Evolutionary conservation across 1,140 invertebrate genomes (phyloP).

Genomic region (Bombus sylvicola): DNA sequence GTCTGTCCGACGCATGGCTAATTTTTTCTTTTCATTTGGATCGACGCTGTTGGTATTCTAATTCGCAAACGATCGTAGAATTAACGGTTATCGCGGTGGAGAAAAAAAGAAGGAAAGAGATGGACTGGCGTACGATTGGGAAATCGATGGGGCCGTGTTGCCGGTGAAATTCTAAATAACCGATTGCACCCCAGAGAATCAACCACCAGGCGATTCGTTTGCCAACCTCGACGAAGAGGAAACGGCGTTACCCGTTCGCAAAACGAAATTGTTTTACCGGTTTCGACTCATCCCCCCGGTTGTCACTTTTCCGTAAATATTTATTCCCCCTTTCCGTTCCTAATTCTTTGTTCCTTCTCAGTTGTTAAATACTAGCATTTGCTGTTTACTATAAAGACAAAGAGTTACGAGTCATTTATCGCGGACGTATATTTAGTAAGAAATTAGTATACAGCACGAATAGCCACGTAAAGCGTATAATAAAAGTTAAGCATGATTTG

Average conservation of each 20-base stretch:
- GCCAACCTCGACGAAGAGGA: conserved; percentile 24
- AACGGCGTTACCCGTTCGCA: conserved; percentile 70
- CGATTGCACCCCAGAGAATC: conserved; percentile 69
- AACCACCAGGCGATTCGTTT: conserved; percentile 27
- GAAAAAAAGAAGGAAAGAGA: too few species aligned
- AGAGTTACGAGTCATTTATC: too few species aligned
- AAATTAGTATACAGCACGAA: rapidly evolving
- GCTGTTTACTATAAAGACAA: not conserved
- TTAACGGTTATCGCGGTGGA: too few species aligned
- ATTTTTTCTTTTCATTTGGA: too few species aligned
- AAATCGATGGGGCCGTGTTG: conserved; percentile 62
- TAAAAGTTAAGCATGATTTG: too few species aligned
- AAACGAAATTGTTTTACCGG: conserved; percentile 73
- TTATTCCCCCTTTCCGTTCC: too few species aligned
- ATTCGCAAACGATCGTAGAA: too few species aligned
- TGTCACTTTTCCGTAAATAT: conserved; percentile 55
- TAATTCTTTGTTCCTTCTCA: too few species aligned
- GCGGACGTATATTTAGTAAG: too few species aligned
- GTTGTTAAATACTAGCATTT: not conserved
- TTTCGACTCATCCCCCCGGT: not conserved
- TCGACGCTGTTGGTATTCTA: too few species aligned
- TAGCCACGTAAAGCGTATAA: too few species aligned
- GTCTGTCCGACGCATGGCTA: too few species aligned
- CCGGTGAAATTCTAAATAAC: conserved; percentile 75
- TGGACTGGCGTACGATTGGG: conserved; percentile 44